Evolutionary conservation across 1,140 invertebrate genomes (phyloP), one percentile per base, ranked within the genome.

Genomic region (Zaprionus gabonicus): DNA sequence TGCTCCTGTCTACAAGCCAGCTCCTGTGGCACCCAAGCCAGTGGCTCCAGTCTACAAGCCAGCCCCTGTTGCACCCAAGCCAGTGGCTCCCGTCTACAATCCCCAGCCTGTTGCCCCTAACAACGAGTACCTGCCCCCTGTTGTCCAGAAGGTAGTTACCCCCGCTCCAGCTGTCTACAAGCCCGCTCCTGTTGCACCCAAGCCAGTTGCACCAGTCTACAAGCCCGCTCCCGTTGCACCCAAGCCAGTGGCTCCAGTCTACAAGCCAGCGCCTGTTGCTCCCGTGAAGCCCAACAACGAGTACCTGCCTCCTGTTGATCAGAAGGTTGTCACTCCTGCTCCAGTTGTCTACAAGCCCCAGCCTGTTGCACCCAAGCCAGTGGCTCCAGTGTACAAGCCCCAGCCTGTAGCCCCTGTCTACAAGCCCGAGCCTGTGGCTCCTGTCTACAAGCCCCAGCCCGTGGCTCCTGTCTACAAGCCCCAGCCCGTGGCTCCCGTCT

Each of bases 121-220:
- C 31, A 67, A 67, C 15, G 59, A 71, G 34, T 78, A 72, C 53
- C 59, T 77, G 36, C 75, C 74, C 12, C 65, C 76, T 10, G 46
- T 60, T 36, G 41, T 62, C 12, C 69, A 78, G 46, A 60, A 46
- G 13, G n/a, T 46, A 0, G n/a, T 46, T 10, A 46, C 41, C n/a
- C 41, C 41, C 3, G 41, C 41, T 46, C 41, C 41, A 17, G 41
- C 15, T 10, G 69, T 69, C 34, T 75, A 76, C 59, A 64, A 64
- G n/a, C 78, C 58, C 2, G 60, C 44, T 15, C 75, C 64, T 34
- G 56, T 69, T 20, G 60, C 53, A 6, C 59, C 65, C 2, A 23
- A 23, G 23, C 23, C 64, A 41, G 56, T 69, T 20, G 60, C 53
- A 6, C 59, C 65, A 0, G 46, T 51, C 10, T 51, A 51, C 34